Evolutionary conservation across 1,140 invertebrate species (phyloP), one percentile per base, ranked within the genome.

Genomic region (Agrilus planipennis): DNA sequence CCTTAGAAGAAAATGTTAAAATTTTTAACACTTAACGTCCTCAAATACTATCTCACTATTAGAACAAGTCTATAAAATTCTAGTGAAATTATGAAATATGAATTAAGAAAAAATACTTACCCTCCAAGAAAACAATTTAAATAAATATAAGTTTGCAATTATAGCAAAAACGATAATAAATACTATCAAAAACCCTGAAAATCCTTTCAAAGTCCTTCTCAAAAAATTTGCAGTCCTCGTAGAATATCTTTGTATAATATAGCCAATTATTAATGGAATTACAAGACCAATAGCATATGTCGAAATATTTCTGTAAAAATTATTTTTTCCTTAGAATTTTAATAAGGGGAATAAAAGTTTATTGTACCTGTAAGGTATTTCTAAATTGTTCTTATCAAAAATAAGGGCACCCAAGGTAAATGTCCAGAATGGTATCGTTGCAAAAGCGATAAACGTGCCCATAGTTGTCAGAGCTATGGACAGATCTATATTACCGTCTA

Each of bases 131-230:
- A 96, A 86, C 28, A 87, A 62, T 55, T 85, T 65, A 55, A 97
- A 95, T 30, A 98, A 77, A 64, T 91, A 97, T 9, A 84, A 64
- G 64, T 98, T 95, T 0, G 88, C 83, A 31, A 84, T 73, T 20
- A 89, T 81, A 0, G 92, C 94, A 68, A 98, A 92, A n/a, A 85
- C 67, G 4, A 95, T 73, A 31, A 98, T 85, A 52, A 93, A 89
- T 3, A 94, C 42, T 34, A 98, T 79, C 11, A 95, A 69, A 28
- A 83, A 60, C 0, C 81, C 67, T 0, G 90, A 86, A 47, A 94
- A 83, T 1, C 87, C 89, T 54, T 91, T 90, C 19, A 94, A 70
- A 39, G 91, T 79, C 41, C 77, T 68, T 7, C 83, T 79, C 62
- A 90, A 71, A 29, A 87, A 67, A 11, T 69, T 71, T 0, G 78